These are phyloP conservation scores for Cheilinus undulatus DNA, from an alignment of 2,113 vertebrate genomes.

Conservation along the genomic window DNA sequence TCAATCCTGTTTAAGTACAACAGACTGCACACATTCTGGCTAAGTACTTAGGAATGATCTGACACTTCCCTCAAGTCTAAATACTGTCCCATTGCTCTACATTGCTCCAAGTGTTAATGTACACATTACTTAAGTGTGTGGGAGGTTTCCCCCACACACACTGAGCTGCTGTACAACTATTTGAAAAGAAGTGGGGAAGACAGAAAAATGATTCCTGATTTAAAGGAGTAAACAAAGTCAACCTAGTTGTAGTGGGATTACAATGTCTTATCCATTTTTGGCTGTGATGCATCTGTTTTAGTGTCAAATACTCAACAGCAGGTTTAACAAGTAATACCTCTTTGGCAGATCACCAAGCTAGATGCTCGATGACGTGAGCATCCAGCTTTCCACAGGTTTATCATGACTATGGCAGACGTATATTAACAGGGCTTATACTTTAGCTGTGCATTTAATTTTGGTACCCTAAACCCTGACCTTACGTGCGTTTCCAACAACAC, in stretches of 20 bases:
- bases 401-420: constrained; percentile 1
- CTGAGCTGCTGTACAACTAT: neutral
- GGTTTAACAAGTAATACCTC: neutral
- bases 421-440: neutral
- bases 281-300: neutral
- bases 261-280: neutral
- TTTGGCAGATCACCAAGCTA: constrained; percentile 16
- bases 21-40: constrained; percentile 4
- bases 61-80: constrained; percentile 46
- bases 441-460: no score
- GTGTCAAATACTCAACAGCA: neutral
- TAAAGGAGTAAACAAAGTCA: constrained; percentile 3
- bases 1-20: constrained; percentile 39
- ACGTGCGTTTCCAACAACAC: no score
- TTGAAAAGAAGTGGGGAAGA: neutral
- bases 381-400: constrained; percentile 9
- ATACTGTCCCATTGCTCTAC: constrained; percentile 24
- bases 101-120: constrained; percentile 23
- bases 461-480: no score
- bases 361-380: constrained; percentile 30
- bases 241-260: neutral
- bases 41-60: constrained; percentile 39
- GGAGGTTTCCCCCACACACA: constrained; percentile 18
- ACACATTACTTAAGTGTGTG: constrained; percentile 5
- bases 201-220: neutral